A percentile compares a stretch with the other conserved stretches of the same genome.
Evolutionary conservation across 2,888 invertebrate genomes (phyloP).

Genomic region (Rhaphigaster nebulosa): DNA sequence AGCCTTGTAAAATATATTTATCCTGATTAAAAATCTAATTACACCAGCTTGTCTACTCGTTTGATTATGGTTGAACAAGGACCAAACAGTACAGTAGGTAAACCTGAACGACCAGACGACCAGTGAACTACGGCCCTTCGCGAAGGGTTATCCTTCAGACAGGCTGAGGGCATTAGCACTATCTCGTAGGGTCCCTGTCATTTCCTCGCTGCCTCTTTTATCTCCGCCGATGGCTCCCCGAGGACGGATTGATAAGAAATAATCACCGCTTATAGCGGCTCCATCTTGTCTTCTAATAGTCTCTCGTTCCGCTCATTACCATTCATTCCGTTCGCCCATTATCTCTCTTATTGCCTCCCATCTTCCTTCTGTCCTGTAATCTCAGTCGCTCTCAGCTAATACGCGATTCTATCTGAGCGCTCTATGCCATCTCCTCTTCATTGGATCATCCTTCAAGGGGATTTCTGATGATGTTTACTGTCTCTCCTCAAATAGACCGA

Average conservation of each 20-base stretch:
- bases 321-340: slow-evolving; percentile 56
- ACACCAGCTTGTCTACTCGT: no score
- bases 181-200: slow-evolving; percentile 31
- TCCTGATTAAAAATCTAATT: no score
- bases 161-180: slow-evolving; percentile 16
- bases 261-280: slow-evolving; percentile 56
- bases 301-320: slow-evolving; percentile 54
- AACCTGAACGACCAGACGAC: background rate
- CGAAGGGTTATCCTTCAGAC: slow-evolving; percentile 40
- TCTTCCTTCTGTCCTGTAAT: slow-evolving; percentile 36
- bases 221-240: slow-evolving; percentile 18
- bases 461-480: background rate
- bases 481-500: background rate
- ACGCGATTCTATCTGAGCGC: slow-evolving; percentile 15
- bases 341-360: slow-evolving; percentile 52
- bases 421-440: slow-evolving; percentile 24
- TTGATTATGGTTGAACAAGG: no score
- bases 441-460: slow-evolving; percentile 13
- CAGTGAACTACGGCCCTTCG: background rate
- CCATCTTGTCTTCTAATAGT: slow-evolving; percentile 52
- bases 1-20: no score
- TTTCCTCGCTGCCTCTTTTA: slow-evolving; percentile 44
- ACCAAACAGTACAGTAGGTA: background rate
- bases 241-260: slow-evolving; percentile 58
- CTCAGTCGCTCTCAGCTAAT: slow-evolving; percentile 24